A percentile compares a stretch with the other conserved stretches of the same genome.
These are phyloP conservation scores for Platorchestia sp. DNA, from an alignment of 1,140 invertebrate species.

Conservation along the genomic window DNA sequence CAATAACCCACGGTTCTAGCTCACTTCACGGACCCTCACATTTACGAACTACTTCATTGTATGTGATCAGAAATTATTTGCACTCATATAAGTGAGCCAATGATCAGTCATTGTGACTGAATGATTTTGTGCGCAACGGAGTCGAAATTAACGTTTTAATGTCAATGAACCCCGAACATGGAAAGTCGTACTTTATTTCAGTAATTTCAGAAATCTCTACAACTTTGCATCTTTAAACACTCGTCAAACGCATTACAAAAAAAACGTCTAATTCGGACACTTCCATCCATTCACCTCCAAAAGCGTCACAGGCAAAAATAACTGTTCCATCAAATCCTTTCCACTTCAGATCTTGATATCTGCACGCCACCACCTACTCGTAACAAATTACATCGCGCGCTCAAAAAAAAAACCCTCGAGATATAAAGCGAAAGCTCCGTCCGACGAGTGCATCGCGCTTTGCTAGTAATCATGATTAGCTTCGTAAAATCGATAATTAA, in stretches of 20 bases:
- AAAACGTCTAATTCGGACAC: background rate
- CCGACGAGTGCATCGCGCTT: background rate
- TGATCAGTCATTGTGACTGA: background rate
- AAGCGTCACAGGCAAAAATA: background rate
- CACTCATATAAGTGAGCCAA: background rate
- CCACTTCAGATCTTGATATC: background rate
- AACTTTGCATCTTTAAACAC: too few relatives aligned
- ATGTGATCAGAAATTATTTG: background rate
- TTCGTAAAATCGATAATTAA: constrained; percentile 33
- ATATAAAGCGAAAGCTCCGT: background rate
- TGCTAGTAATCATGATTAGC: constrained; percentile 36
- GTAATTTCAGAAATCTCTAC: too few relatives aligned
- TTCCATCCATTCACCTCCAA: background rate
- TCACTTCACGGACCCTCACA: background rate
- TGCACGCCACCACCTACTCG: background rate
- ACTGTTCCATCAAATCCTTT: background rate
- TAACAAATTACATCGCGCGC: background rate
- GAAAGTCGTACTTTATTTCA: background rate
- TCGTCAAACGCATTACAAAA: too few relatives aligned
- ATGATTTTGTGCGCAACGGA: background rate
- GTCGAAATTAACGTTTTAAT: background rate
- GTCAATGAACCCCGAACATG: background rate
- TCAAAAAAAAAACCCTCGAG: background rate
- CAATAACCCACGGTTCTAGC: background rate
- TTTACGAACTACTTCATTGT: background rate